Conservation (phyloP, 2,888 invertebrate genomes). For the Epinotia bilunana region DNA sequence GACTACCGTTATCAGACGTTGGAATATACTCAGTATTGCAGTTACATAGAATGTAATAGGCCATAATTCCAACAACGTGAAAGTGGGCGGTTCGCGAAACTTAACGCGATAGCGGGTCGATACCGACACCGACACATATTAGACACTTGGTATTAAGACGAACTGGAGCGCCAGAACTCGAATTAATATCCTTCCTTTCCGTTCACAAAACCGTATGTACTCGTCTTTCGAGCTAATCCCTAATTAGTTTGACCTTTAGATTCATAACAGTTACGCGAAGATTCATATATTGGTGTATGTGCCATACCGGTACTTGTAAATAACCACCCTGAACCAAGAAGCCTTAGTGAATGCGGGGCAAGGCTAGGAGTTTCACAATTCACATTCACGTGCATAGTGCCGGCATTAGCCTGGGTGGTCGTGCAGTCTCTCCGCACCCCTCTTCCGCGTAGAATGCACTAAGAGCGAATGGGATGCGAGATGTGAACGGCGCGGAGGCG, state of each 20-base stretch:
- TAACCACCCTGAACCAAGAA: conserved; percentile 45
- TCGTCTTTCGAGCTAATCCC: not conserved
- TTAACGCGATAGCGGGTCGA: conserved; percentile 6
- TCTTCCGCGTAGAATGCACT: conserved; percentile 4
- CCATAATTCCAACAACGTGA: not conserved
- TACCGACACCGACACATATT: conserved; percentile 11
- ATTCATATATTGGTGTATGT: not conserved
- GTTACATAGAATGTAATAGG: not conserved
- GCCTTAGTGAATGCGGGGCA: conserved; percentile 49
- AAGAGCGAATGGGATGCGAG: conserved; percentile 15
- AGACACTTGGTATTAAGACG: not conserved
- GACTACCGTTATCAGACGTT: no score
- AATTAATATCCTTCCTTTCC: not conserved
- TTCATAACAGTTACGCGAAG: not conserved
- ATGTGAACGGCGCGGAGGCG: conserved; percentile 8
- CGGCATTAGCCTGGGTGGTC: conserved; percentile 43
- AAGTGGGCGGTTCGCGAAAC: conserved; percentile 9
- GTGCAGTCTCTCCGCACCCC: conserved; percentile 24
- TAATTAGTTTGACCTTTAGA: conserved; percentile 1
- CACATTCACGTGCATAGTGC: conserved; percentile 46
- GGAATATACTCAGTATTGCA: not conserved
- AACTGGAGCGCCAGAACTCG: conserved; percentile 19
- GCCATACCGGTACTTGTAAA: not conserved
- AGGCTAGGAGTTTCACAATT: conserved; percentile 53
- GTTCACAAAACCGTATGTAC: not conserved